These are phyloP conservation scores for Acropora yongei DNA, from an alignment of 64 coral and sea anemone species.

Conservation along the genomic window DNA sequence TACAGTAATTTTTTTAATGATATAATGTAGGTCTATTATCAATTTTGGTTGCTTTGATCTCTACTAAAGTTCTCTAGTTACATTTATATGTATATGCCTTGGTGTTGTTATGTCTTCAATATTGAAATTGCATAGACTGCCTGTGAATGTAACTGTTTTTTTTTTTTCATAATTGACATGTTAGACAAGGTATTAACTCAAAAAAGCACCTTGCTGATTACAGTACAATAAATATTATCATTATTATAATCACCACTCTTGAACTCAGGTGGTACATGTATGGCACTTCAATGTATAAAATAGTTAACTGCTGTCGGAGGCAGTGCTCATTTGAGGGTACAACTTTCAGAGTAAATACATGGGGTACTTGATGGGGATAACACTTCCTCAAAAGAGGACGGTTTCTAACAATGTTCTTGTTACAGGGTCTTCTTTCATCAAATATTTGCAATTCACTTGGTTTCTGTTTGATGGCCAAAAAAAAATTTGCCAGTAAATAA, in stretches of 20 bases:
- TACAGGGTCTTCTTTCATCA: too few species aligned
- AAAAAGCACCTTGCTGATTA: slow-evolving; percentile 7
- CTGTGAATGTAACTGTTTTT: background rate
- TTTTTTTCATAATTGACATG: slow-evolving; percentile 17
- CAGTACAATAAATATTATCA: slow-evolving; percentile 16
- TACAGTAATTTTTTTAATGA: slow-evolving; percentile 1
- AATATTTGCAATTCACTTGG: too few species aligned
- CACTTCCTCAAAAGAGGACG: too few species aligned
- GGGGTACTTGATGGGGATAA: too few species aligned
- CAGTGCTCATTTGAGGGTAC: too few species aligned
- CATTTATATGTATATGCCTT: slow-evolving; percentile 22
- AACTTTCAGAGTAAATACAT: too few species aligned
- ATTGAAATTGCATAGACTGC: slow-evolving; percentile 25
- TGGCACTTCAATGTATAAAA: too few species aligned
- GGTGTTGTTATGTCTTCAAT: background rate
- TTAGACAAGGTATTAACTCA: background rate
- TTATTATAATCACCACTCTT: slow-evolving; percentile 25
- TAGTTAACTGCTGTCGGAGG: too few species aligned
- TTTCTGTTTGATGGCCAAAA: too few species aligned
- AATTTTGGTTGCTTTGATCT: slow-evolving; percentile 20
- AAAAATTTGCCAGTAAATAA: too few species aligned
- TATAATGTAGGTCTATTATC: background rate
- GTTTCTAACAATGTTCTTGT: too few species aligned
- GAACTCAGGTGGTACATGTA: slow-evolving; percentile 14
- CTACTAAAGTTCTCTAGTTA: slow-evolving; percentile 5